These are phyloP conservation scores for Chelon auratus DNA, from an alignment of 2,797 vertebrate species.

Conservation along the genomic window DNA sequence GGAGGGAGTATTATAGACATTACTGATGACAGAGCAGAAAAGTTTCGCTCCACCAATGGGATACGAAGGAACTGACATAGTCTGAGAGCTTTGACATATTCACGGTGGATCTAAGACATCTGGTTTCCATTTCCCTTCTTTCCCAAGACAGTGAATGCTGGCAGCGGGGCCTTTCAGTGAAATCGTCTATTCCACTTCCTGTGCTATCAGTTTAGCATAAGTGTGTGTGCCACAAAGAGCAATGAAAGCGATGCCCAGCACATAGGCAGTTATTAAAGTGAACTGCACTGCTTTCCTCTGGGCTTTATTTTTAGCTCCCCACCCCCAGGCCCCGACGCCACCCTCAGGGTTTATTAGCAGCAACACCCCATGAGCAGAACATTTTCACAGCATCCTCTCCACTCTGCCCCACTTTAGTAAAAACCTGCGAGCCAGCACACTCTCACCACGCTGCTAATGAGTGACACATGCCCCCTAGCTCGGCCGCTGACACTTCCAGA, in stretches of 20 bases:
- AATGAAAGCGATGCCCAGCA: slow-evolving; percentile 51
- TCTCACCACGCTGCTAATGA: slow-evolving; percentile 83
- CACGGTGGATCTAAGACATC: slow-evolving; percentile 82
- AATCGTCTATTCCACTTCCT: slow-evolving; percentile 81
- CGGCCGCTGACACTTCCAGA: slow-evolving; percentile 77
- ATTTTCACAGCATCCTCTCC: slow-evolving; percentile 76
- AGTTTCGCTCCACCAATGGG: slow-evolving; percentile 71
- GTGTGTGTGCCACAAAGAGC: slow-evolving; percentile 56
- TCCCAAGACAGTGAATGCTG: slow-evolving; percentile 78
- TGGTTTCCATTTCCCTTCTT: slow-evolving; percentile 83
- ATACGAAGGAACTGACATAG: slow-evolving; percentile 79
- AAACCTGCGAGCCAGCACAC: slow-evolving; percentile 65
- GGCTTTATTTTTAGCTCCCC: slow-evolving; percentile 43
- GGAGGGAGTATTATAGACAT: slow-evolving; percentile 68
- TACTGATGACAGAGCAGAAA: slow-evolving; percentile 81
- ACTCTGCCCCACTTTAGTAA: slow-evolving; percentile 43
- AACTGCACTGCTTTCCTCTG: slow-evolving; percentile 30
- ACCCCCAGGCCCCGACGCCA: slow-evolving; percentile 45
- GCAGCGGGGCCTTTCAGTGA: slow-evolving; percentile 77
- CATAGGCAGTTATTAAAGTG: slow-evolving; percentile 53
- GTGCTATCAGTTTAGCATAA: slow-evolving; percentile 77
- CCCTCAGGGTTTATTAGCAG: slow-evolving; percentile 72
- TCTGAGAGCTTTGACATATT: slow-evolving; percentile 82
- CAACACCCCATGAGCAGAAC: slow-evolving; percentile 60
- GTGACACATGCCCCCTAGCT: slow-evolving; percentile 76